phyloP scores from a whole-genome alignment of 2,888 invertebrate species.

The Dicyrtomina minuta region DNA sequence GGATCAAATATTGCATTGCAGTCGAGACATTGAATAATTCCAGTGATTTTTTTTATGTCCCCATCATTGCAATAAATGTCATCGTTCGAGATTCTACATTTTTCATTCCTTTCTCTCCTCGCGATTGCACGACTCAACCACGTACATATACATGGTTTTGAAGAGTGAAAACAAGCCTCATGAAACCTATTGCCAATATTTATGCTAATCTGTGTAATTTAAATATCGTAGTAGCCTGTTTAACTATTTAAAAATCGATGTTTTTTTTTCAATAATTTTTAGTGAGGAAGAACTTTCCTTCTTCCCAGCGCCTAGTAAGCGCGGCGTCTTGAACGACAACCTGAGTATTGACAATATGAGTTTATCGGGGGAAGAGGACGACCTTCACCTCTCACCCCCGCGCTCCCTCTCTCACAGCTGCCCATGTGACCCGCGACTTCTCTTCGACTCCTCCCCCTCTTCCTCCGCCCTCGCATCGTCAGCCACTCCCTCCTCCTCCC shows the following conservation, averaged over 20 bases:
- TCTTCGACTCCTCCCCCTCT: constrained; percentile 19
- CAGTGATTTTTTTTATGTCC: no score
- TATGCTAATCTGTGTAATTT: no score
- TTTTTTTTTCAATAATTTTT: constrained; percentile 22
- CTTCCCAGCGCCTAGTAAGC: constrained; percentile 59
- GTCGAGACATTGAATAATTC: no score
- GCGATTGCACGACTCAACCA: no score
- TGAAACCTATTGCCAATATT: no score
- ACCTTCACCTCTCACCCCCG: constrained; percentile 60
- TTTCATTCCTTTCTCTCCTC: no score
- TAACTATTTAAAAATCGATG: background rate
- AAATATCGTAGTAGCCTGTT: no score
- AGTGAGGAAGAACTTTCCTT: constrained; percentile 62
- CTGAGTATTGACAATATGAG: constrained; percentile 65
- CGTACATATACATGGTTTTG: no score
- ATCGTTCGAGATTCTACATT: no score
- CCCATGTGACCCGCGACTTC: constrained; percentile 56
- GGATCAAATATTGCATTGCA: no score
- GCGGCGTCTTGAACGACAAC: constrained; percentile 63
- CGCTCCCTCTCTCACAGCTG: constrained; percentile 58
- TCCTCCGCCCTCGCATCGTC: background rate
- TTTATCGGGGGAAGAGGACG: constrained; percentile 61
- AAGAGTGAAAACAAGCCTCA: no score
- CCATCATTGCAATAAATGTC: no score
- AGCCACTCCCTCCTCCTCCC: background rate